These are phyloP conservation scores for Lasiommata megera DNA, from an alignment of 2,888 invertebrate genomes.

Conservation along the genomic window DNA sequence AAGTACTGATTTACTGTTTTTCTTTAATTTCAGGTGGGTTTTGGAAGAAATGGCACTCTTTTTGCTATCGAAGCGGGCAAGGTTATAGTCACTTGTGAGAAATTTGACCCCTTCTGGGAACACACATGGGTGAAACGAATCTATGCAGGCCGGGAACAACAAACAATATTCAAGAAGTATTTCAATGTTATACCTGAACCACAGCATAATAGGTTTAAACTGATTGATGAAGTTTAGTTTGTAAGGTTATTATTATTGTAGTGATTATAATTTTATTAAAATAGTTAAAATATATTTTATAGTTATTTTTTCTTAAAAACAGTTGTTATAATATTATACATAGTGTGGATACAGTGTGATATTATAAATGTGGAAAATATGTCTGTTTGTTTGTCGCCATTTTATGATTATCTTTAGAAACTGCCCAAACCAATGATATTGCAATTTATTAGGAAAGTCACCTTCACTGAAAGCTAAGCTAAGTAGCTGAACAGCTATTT, in stretches of 20 bases:
- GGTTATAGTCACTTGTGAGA: slow-evolving; percentile 91
- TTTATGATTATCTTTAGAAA: too few species aligned
- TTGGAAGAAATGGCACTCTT: slow-evolving; percentile 89
- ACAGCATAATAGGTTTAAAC: slow-evolving; percentile 89
- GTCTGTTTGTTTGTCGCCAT: too few species aligned
- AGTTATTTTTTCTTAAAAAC: too few species aligned
- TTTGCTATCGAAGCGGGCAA: slow-evolving; percentile 90
- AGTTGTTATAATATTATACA: too few species aligned
- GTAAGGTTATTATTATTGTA: background rate
- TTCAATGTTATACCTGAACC: slow-evolving; percentile 90
- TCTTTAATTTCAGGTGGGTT: slow-evolving; percentile 85
- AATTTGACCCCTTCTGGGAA: slow-evolving; percentile 88
- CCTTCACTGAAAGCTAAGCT: too few species aligned
- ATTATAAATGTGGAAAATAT: too few species aligned
- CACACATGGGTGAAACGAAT: slow-evolving; percentile 86
- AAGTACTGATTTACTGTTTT: background rate
- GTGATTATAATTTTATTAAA: background rate
- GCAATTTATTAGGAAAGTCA: too few species aligned
- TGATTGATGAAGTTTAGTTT: slow-evolving; percentile 85
- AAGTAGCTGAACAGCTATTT: too few species aligned
- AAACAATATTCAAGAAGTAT: slow-evolving; percentile 90
- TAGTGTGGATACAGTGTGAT: too few species aligned
- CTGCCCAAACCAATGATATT: too few species aligned
- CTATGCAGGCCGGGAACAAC: slow-evolving; percentile 83
- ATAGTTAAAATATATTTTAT: too few species aligned